phyloP scores from a whole-genome alignment of 1,140 invertebrate species.

The Papilio aristodemus region DNA sequence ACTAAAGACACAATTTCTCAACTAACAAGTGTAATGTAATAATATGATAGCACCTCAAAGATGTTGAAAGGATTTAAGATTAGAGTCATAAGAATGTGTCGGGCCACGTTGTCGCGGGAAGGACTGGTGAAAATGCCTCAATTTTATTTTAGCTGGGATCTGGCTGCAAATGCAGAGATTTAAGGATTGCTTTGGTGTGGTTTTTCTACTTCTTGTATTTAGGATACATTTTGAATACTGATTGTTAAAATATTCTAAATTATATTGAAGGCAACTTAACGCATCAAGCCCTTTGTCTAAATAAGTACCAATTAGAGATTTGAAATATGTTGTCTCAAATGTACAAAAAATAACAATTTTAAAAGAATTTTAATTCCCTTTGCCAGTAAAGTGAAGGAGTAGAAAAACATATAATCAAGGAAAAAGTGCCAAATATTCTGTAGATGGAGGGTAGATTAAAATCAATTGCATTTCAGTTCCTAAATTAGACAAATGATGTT shows the following conservation, averaged over 20 bases:
- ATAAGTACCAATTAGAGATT: neutral
- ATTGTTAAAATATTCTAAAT: too few relatives aligned
- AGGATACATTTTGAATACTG: too few relatives aligned
- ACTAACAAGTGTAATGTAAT: constrained; percentile 17
- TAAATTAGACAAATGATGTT: constrained; percentile 17
- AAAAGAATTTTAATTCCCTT: neutral
- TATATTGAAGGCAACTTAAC: too few relatives aligned
- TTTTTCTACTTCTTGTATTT: constrained; percentile 42
- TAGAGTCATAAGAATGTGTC: constrained; percentile 31
- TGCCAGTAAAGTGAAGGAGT: constrained; percentile 27
- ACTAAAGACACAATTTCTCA: constrained; percentile 12
- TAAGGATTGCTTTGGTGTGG: constrained; percentile 36
- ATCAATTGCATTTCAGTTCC: constrained; percentile 35
- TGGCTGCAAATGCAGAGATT: constrained; percentile 37
- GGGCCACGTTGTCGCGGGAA: constrained; percentile 48
- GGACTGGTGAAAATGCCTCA: constrained; percentile 59
- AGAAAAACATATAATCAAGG: constrained; percentile 44
- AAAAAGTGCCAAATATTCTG: constrained; percentile 76
- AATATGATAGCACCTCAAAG: constrained; percentile 1
- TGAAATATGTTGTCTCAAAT: neutral
- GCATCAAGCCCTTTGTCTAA: too few relatives aligned
- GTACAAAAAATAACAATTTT: neutral
- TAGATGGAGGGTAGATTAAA: constrained; percentile 52
- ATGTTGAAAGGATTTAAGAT: constrained; percentile 5
- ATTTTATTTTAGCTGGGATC: constrained; percentile 49